Evolutionary conservation across 2,888 invertebrate species (phyloP), one percentile per base, ranked within the genome.

Genomic region (Pseudanteris insignis): DNA sequence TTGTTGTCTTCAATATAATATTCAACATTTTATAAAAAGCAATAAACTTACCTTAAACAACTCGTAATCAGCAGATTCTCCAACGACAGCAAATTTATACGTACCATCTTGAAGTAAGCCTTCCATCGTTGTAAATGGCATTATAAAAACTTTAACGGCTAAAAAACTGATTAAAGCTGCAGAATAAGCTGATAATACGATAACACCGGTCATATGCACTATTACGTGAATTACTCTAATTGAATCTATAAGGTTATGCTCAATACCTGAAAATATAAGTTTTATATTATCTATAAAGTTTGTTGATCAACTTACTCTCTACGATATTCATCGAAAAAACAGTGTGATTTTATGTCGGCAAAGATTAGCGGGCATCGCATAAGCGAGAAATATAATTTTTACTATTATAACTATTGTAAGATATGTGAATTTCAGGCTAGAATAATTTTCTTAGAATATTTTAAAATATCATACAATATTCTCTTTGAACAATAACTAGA

Each of bases 111-210:
- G 10, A 18, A 79, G 38, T 11, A 80, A 67, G 1, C 79, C 79
- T 2, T 73, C 72, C 77, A 80, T 78, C 1, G 79, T 76, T 2
- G 76, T 77, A 33, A 80, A 79, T 2, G 79, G 79, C 75, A 79
- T 75, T 0, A 67, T 43, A 28, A 78, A 75, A 2, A 72, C 72
- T 51, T 78, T 73, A 0, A 77, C 66, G 2, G 79, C 75, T 24
- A 80, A 60, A 3, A 74, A 76, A 36, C 79, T 80, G 11, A 80
- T 77, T 0, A 80, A 48, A 4, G 78, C 77, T 0, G 78, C 79
- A 2, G 79, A 80, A 57, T 80, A 79, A 0, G 79, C 79, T 0
- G 79, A 73, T 2, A 79, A 10, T 14, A 80, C 67, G 3, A 80
- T 67, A 1, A 79, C 77, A 0, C 73, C 75, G 0, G 74, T 73